These are phyloP conservation scores for Drosophila demipolita DNA, from an alignment of 2,888 invertebrate genomes.

Conservation along the genomic window DNA sequence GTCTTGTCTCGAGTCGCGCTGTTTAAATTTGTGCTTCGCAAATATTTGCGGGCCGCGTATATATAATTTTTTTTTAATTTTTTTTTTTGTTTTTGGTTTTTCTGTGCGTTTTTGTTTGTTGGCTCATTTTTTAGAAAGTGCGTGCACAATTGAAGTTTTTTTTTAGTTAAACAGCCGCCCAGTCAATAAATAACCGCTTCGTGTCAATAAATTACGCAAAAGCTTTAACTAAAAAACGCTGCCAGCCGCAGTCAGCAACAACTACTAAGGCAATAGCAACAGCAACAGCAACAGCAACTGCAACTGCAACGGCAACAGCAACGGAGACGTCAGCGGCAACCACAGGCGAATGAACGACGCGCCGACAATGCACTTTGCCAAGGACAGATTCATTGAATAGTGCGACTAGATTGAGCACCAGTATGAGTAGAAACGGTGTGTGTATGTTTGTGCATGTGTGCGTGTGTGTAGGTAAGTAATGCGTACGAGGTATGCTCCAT, in stretches of 20 bases:
- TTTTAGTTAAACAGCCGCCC: conserved; percentile 57
- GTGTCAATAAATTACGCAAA: conserved; percentile 79
- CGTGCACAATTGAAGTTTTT: conserved; percentile 70
- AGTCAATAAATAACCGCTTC: conserved; percentile 71
- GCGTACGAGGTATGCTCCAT: conserved; percentile 39
- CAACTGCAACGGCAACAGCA: conserved; percentile 20
- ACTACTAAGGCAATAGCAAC: conserved; percentile 37
- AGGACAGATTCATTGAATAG: conserved; percentile 84
- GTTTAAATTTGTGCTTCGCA: conserved; percentile 70
- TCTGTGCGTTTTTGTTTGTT: conserved; percentile 11
- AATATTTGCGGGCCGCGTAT: conserved; percentile 62
- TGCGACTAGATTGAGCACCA: conserved; percentile 47
- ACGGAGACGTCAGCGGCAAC: conserved; percentile 6
- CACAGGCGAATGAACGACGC: conserved; percentile 72
- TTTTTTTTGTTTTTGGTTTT: conserved; percentile 5
- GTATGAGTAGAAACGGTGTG: conserved; percentile 23
- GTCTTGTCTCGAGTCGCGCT: conserved; percentile 62
- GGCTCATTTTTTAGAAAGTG: conserved; percentile 74
- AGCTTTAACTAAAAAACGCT: conserved; percentile 49
- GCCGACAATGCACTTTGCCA: conserved; percentile 84
- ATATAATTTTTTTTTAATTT: conserved; percentile 21
- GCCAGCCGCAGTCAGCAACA: conserved; percentile 33
- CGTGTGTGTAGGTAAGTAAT: conserved; percentile 10
- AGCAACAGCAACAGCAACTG: conserved; percentile 34
- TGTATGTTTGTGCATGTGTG: conserved; percentile 8